Evolutionary conservation across 1,140 invertebrate species (phyloP), one percentile per base, ranked within the genome.

Genomic region (Drosophila santomea): DNA sequence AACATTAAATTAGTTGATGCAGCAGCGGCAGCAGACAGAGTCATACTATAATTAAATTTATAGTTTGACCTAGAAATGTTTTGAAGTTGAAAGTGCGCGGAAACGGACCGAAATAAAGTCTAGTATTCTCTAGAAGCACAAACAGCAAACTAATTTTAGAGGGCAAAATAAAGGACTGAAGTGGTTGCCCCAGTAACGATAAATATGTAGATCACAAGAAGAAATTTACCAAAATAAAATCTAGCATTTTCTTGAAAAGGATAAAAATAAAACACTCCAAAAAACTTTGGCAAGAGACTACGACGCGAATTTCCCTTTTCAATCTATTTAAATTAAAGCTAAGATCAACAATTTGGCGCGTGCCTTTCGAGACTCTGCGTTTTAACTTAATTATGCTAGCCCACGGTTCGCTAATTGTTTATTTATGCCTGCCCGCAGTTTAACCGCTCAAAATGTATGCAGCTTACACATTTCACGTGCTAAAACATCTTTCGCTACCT

Each of bases 1-100:
- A 83, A 80, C 84, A 89, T 83, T 89, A 89, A 89, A 89, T 89
- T 89, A 89, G 84, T 89, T 83, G 72, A 41, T 64, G 59, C 51
- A 55, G 61, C 54, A 45, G 50, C 63, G 39, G 59, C 59, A 23
- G 47, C 41, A 47, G 63, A 66, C 25, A 32, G 17, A 43, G 44
- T 72, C 86, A 79, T 69, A 88, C 83, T 86, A 77, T 76, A 88
- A 80, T 89, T 84, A 71, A 80, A 59, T 78, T 78, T 89, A 78
- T 80, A 84, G 78, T 56, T 89, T 89, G 84, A 89, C 84, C 84
- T 89, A 89, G 85, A 89, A 89, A 89, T 89, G 77, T 83, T 72
- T 83, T 73, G 20, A 52, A 88, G 84, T 81, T 74, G 67, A 69
- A 68, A 78, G 62, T 69, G 78, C 78, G 62, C 54, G 11, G 23